phyloP scores from a whole-genome alignment of 2,888 invertebrate genomes.

The Nomada fabriciana region DNA sequence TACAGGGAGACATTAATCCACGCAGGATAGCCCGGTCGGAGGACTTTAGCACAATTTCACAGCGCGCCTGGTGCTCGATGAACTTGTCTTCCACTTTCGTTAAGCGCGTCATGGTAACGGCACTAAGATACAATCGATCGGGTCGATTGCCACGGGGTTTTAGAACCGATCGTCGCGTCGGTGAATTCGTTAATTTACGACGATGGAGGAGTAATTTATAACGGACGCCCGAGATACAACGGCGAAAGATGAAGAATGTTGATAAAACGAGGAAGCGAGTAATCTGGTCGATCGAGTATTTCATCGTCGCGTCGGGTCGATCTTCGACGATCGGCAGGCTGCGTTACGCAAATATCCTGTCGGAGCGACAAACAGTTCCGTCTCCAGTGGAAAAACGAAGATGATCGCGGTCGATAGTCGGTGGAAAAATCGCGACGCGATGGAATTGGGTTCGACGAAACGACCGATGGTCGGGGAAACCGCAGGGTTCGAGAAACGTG shows the following conservation, averaged over 20 bases:
- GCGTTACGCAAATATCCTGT: conserved; percentile 36
- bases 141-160: not conserved
- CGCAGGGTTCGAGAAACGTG: conserved; percentile 19
- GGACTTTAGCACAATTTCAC: conserved; percentile 43
- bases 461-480: conserved; percentile 28
- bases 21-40: conserved; percentile 23
- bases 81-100: not conserved
- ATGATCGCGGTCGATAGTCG: not conserved
- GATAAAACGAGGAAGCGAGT: not conserved
- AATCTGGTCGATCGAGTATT: not conserved
- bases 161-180: not conserved
- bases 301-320: not conserved
- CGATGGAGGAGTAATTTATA: not conserved
- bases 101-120: not conserved
- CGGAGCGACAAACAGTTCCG: conserved; percentile 12
- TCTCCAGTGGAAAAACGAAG: not conserved
- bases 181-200: conserved; percentile 5
- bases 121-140: not conserved
- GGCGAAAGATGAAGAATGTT: not conserved
- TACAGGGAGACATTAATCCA: conserved; percentile 41
- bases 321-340: not conserved
- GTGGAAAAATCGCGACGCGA: conserved; percentile 28
- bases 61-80: conserved; percentile 1
- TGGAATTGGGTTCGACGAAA: conserved; percentile 35
- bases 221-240: not conserved